Conservation (phyloP, 1,140 invertebrate species). For the roundworm (Caenorhabditis elegans) region DNA sequence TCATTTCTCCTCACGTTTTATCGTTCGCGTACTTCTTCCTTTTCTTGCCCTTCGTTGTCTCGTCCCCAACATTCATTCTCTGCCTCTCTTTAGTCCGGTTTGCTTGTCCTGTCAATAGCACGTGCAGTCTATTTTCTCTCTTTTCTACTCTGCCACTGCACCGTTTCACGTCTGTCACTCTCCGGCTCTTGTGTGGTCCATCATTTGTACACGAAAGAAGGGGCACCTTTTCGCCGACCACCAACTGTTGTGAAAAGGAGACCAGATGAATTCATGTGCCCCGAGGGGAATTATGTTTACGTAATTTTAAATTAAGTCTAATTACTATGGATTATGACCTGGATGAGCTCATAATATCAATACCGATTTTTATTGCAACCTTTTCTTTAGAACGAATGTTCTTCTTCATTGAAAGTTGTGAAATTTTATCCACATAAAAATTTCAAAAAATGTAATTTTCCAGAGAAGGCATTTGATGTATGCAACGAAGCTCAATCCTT, state of each 20-base stretch:
- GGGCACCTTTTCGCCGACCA: conserved; percentile 3
- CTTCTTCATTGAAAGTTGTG: no score
- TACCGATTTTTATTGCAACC: no score
- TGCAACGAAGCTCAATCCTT: neutral
- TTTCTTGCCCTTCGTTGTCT: neutral
- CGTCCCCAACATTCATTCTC: neutral
- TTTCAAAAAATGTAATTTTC: no score
- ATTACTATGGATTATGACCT: no score
- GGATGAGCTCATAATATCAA: no score
- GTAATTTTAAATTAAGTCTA: neutral
- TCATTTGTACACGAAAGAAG: neutral
- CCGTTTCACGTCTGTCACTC: neutral
- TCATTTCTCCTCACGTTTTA: neutral
- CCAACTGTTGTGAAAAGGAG: conserved; percentile 1
- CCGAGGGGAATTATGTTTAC: neutral
- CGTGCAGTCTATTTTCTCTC: conserved; percentile 27
- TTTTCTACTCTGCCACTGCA: neutral
- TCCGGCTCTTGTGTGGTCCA: neutral
- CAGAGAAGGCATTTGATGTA: neutral
- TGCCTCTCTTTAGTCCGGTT: neutral
- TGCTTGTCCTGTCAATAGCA: conserved; percentile 25
- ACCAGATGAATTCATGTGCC: neutral
- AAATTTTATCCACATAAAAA: no score
- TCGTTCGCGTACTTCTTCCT: no score
- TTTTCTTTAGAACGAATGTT: no score